A percentile compares a stretch with the other conserved stretches of the same genome.
Conservation (phyloP, 2,797 vertebrate genomes). For the Heterohyrax brucei region DNA sequence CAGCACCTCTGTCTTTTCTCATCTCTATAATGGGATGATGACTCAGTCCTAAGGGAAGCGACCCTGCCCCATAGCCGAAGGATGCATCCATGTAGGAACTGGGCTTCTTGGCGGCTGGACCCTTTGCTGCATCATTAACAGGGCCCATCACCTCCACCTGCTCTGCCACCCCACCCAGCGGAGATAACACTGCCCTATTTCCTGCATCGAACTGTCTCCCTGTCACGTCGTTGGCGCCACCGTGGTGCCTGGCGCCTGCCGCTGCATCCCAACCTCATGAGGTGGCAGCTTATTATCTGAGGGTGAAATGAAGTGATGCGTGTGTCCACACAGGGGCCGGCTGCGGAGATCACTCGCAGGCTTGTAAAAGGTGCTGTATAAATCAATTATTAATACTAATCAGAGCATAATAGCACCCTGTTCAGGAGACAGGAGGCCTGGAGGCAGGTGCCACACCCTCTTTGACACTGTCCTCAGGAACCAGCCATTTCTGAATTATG, state of each 20-base stretch:
- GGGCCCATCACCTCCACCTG: constrained; percentile 11
- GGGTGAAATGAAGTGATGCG: constrained; percentile 73
- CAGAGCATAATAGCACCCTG: constrained; percentile 78
- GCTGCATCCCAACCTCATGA: constrained; percentile 22
- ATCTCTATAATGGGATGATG: background rate
- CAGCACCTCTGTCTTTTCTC: background rate
- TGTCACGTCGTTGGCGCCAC: constrained; percentile 75
- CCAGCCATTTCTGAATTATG: background rate
- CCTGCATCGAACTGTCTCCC: constrained; percentile 73
- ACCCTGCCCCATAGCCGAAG: background rate
- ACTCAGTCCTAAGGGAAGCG: background rate
- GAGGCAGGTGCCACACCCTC: constrained; percentile 82
- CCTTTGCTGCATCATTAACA: constrained; percentile 56
- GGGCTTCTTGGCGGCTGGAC: background rate
- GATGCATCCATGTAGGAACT: background rate
- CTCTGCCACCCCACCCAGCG: constrained; percentile 13
- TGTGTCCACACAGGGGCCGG: constrained; percentile 79
- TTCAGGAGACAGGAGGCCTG: constrained; percentile 78
- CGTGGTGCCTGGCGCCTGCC: constrained; percentile 43
- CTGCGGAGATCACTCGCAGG: constrained; percentile 72
- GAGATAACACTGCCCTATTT: constrained; percentile 68
- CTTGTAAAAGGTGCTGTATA: constrained; percentile 89
- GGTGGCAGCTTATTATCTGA: constrained; percentile 69
- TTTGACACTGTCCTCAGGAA: constrained; percentile 63
- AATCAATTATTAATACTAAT: constrained; percentile 92